Percentiles rank a stretch among this genome's conserved stretches.
These are phyloP conservation scores for Egretta garzetta DNA, from an alignment of 2,113 vertebrate genomes.

Conservation along the genomic window DNA sequence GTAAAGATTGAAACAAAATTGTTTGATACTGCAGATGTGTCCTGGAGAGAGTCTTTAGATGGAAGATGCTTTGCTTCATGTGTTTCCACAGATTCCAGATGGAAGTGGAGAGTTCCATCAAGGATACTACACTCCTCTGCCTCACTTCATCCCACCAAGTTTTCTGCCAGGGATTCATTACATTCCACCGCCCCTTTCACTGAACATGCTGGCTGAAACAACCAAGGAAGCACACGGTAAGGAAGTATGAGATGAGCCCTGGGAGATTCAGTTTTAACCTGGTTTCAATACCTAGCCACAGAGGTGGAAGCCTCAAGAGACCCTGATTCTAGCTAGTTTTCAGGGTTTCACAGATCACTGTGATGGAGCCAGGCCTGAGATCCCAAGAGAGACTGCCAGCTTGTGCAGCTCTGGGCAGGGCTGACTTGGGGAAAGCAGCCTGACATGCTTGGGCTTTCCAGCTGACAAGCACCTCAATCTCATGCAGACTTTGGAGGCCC, in stretches of 20 bases:
- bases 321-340: not conserved
- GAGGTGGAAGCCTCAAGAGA: not conserved
- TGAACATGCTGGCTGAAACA: constrained; percentile 55
- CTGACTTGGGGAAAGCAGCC: not conserved
- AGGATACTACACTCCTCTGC: constrained; percentile 54
- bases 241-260: not conserved
- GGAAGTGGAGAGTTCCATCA: constrained; percentile 63
- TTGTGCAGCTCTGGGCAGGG: not conserved
- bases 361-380: not conserved
- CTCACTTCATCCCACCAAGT: constrained; percentile 62
- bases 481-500: fast-evolving
- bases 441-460: not conserved
- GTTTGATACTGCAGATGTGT: not conserved
- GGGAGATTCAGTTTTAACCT: not conserved
- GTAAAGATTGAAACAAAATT: not conserved
- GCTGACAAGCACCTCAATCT: not conserved
- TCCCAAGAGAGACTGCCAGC: not conserved
- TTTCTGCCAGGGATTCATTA: constrained; percentile 72
- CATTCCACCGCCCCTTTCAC: constrained; percentile 51
- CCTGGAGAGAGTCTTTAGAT: not conserved
- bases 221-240: constrained; percentile 67
- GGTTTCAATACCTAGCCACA: not conserved
- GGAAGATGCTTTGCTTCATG: not conserved
- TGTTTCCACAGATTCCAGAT: constrained; percentile 66
- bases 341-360: not conserved